Percentiles rank a stretch among this genome's conserved stretches.
These are phyloP conservation scores for Alosa sapidissima DNA, from an alignment of 2,797 vertebrate species.

Conservation along the genomic window DNA sequence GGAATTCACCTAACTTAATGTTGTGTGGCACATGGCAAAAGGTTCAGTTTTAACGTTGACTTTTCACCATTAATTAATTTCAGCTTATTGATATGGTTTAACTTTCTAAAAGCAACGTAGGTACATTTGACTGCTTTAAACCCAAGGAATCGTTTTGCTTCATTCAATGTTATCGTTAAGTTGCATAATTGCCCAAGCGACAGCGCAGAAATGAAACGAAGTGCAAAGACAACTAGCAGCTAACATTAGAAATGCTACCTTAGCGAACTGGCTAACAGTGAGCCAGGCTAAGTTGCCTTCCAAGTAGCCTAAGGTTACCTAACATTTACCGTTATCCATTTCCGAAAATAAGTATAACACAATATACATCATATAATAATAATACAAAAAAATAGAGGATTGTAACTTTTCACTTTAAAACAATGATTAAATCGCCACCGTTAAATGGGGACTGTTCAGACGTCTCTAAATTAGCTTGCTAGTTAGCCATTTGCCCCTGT, in stretches of 20 bases:
- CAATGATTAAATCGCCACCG: neutral
- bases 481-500: neutral
- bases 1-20: too few relatives aligned
- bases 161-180: neutral
- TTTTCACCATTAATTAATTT: neutral
- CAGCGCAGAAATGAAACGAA: neutral
- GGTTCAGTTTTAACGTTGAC: neutral
- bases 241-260: neutral
- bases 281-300: neutral
- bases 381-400: neutral
- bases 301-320: neutral
- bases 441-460: neutral
- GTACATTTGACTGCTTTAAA: neutral
- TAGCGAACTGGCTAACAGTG: neutral
- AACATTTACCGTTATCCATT: neutral
- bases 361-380: neutral
- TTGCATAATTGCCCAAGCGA: neutral
- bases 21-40: neutral
- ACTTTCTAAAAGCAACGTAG: neutral
- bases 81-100: too few relatives aligned
- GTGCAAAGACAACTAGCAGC: neutral
- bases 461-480: conserved; percentile 5
- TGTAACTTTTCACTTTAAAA: neutral
- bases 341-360: neutral
- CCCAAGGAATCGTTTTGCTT: neutral